Evolutionary conservation across 2,113 vertebrate species (phyloP), one percentile per base, ranked within the genome.

Genomic region (Sphaerodactylus townsendi): DNA sequence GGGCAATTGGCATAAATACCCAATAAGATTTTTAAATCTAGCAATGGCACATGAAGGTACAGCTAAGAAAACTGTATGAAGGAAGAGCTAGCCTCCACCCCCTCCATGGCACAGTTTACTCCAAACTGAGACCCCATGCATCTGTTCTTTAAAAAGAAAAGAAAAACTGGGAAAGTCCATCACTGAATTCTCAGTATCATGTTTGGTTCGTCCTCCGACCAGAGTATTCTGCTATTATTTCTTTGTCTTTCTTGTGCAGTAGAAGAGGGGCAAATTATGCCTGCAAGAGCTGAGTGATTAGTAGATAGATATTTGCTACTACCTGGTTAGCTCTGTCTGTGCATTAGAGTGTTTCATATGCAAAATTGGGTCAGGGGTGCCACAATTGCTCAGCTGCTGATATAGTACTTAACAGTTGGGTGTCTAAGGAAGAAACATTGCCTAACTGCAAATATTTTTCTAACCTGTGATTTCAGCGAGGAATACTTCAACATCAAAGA

Each of bases 351-450:
- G 84, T 44, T 84, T 87, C n/a, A n/a, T 10, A 56, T 86, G 35
- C 76, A 78, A 46, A 81, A 91, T 79, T 84, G 81, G 72, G 19
- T 79, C 88, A 87, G 62, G 30, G 80, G 71, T 86, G 77, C 33
- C 66, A 88, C 83, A 90, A 85, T 87, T 77, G 77, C 46, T 85
- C 28, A 14, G n/a, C 75, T 89, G 72, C 56, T 88, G 87, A 84
- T 1, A 0, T 86, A 86, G 39, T 82, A 74, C 77, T 74, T 68
- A 80, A 64, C 75, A 87, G 53, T 64, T 53, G 62, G 35, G 28
- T n/a, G 81, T 77, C 50, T 76, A 82, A 82, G 72, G 80, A 79
- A 79, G 85, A 77, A 59, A 23, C 56, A 59, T 59, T 59, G 23
- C 56, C 88, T 83, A 88, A 53, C 50, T 90, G 72, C 82, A 87